Evolutionary conservation across 1,140 invertebrate species (phyloP), one percentile per base, ranked within the genome.

Genomic region (Pemphigus obesinymphae): DNA sequence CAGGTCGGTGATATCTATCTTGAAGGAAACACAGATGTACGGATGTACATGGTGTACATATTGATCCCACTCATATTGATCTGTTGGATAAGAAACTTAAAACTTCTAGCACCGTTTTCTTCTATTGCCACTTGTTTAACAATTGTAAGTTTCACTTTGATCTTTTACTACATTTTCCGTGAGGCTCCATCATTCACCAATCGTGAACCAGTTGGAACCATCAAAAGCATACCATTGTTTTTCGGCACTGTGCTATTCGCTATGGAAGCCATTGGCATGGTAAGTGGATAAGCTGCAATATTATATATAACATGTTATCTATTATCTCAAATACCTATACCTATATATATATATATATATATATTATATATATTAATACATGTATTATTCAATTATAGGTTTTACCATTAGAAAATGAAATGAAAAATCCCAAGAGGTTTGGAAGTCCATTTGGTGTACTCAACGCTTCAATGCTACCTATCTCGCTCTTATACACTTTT

Each of bases 331-430:
- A 58, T 26, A 58, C 11, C 26, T 26, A 13, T 15, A 15, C n/a
- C n/a, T n/a, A n/a, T n/a, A n/a, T n/a, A n/a, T n/a, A n/a, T n/a
- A n/a, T n/a, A n/a, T 5, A 40, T 40, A 40, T 40, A n/a, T 40
- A 40, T 40, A 5, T 40, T 40, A 40, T 5, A 40, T 40, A 40
- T 40, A 40, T 40, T 10, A 10, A 40, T 61, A 6, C 13, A 26
- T 61, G 26, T 31, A 11, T 68, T 23, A 11, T 68, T 68, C 1
- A 75, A n/a, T n/a, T 83, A 82, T 82, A 95, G 93, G 93, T 96
- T 55, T 89, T 96, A 86, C 95, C 94, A 0, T 85, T 96, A 82
- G 93, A 96, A 86, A 95, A 95, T 85, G 93, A 94, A 85, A 96
- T 96, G 94, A 92, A 91, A 85, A 90, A 89, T 0, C 93, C 93